A percentile compares a stretch with the other conserved stretches of the same genome.
These are phyloP conservation scores for Phaonia tiefii DNA, from an alignment of 2,888 invertebrate genomes.

Conservation along the genomic window DNA sequence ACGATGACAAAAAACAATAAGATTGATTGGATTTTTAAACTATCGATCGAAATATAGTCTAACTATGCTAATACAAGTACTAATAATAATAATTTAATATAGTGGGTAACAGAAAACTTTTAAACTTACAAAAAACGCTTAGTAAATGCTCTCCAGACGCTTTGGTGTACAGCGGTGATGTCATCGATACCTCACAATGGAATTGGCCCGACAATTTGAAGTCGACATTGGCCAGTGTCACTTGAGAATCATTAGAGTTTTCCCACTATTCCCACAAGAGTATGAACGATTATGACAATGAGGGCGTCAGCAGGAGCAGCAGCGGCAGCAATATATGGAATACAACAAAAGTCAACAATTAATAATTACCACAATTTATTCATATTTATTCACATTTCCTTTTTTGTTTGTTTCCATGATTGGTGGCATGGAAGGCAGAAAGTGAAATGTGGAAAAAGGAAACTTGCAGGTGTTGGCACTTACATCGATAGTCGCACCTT, in stretches of 20 bases:
- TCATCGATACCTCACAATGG: slow-evolving; percentile 90
- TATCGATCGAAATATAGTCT: neutral
- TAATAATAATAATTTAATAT: too few relatives aligned
- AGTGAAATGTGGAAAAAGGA: neutral
- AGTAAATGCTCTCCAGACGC: slow-evolving; percentile 88
- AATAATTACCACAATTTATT: slow-evolving; percentile 31
- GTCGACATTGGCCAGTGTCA: slow-evolving; percentile 86
- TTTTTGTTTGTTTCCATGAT: slow-evolving; percentile 19
- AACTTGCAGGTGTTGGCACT: slow-evolving; percentile 79
- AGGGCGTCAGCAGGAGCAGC: slow-evolving; percentile 32
- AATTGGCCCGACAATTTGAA: slow-evolving; percentile 90
- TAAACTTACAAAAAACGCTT: slow-evolving; percentile 89
- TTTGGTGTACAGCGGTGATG: slow-evolving; percentile 91
- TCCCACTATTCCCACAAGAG: slow-evolving; percentile 73
- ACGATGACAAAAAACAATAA: neutral
- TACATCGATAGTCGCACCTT: slow-evolving; percentile 89
- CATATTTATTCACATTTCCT: slow-evolving; percentile 16
- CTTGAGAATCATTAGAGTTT: slow-evolving; percentile 78
- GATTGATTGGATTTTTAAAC: neutral
- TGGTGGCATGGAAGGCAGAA: slow-evolving; percentile 11
- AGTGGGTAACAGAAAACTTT: neutral
- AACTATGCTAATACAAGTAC: slow-evolving; percentile 4
- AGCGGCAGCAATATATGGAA: slow-evolving; percentile 38
- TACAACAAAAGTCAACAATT: slow-evolving; percentile 25
- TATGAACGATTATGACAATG: neutral